Percentiles rank a stretch among this genome's conserved stretches.
These are phyloP conservation scores for Apis mellifera DNA, from an alignment of 1,140 invertebrate species.

Conservation along the genomic window Amel_HAv3.1 CM009941.2:9930501-9931000, in stretches of 20 bases:
- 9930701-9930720: constrained; percentile 67
- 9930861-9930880: constrained; percentile 81
- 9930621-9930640: constrained; percentile 79
- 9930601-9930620: constrained; percentile 82
- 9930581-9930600: constrained; percentile 58
- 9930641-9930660: constrained; percentile 79
- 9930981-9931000: constrained; percentile 83
- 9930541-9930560: constrained; percentile 80
- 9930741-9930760: constrained; percentile 76
- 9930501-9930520: constrained; percentile 40
- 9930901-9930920: constrained; percentile 78
- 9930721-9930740: constrained; percentile 50
- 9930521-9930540: constrained; percentile 81
- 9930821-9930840: constrained; percentile 4
- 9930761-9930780: constrained; percentile 82
- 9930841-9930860: constrained; percentile 48
- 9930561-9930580: constrained; percentile 75
- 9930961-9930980: constrained; percentile 88
- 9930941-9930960: constrained; percentile 85
- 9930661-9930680: constrained; percentile 83
- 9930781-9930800: constrained; percentile 82
- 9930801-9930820: background rate
- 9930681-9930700: constrained; percentile 58
- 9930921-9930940: constrained; percentile 86
- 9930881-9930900: constrained; percentile 80